Conservation (phyloP, 2,797 vertebrate species). For the Chelmon rostratus region DNA sequence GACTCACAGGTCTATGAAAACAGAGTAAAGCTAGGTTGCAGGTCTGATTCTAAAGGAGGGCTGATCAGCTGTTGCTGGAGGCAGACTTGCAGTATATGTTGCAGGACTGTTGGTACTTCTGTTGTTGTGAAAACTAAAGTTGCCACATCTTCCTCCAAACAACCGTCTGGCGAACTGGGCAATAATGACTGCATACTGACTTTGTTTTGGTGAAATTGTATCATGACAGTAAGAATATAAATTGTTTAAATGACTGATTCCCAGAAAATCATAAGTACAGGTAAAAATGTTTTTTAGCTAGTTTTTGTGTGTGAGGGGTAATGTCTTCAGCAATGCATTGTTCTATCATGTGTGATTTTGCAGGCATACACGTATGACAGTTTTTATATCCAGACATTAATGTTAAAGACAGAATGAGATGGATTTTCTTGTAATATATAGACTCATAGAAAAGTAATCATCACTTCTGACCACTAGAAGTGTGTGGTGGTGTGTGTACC, state of each 20-base stretch:
- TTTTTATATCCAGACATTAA: no score
- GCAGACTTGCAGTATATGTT: constrained; percentile 28
- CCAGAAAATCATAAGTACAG: background rate
- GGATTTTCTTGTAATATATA: no score
- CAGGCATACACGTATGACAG: no score
- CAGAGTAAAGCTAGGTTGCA: background rate
- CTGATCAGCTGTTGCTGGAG: constrained; percentile 42
- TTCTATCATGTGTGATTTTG: no score
- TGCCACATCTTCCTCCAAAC: background rate
- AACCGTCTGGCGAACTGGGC: no score
- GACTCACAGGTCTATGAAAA: background rate
- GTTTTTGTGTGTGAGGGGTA: no score
- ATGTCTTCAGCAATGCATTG: no score
- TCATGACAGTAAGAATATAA: background rate
- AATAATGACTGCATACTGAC: background rate
- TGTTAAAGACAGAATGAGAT: no score
- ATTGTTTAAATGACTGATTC: background rate
- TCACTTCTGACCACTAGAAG: no score
- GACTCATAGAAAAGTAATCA: no score
- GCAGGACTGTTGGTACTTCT: background rate
- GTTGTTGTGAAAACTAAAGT: background rate
- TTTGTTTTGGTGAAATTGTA: background rate
- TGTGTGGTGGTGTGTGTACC: no score
- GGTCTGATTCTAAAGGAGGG: constrained; percentile 2
- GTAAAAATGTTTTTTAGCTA: no score